Percentiles rank a stretch among this genome's conserved stretches.
These are phyloP conservation scores for Hyaena hyaena DNA, from an alignment of 2,113 vertebrate species.

Conservation along the genomic window DNA sequence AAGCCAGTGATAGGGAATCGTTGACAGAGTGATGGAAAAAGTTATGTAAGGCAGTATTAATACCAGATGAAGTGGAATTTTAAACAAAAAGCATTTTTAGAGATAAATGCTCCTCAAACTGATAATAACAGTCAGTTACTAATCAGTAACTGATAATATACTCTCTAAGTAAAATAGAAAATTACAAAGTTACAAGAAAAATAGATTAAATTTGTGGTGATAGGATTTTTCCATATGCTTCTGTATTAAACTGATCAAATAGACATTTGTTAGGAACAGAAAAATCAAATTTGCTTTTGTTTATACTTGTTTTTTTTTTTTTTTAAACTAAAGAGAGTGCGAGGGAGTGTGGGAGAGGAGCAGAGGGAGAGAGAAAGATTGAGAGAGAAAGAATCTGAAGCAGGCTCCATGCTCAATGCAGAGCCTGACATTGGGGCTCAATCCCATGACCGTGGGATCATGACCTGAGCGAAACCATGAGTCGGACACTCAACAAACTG, in stretches of 20 bases:
- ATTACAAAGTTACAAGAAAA: slow-evolving; percentile 32
- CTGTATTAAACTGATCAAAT: slow-evolving; percentile 20
- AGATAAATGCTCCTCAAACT: not conserved
- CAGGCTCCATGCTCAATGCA: too few species aligned
- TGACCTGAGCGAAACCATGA: too few species aligned
- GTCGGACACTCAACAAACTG: too few species aligned
- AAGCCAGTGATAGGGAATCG: not conserved
- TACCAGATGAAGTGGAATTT: slow-evolving; percentile 1
- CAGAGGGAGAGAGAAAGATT: too few species aligned
- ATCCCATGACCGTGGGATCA: too few species aligned
- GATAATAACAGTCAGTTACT: not conserved
- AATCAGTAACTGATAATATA: not conserved
- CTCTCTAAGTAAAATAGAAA: slow-evolving; percentile 11
- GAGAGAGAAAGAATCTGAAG: too few species aligned
- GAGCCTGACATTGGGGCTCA: too few species aligned
- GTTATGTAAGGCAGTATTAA: slow-evolving; percentile 4
- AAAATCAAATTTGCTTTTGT: not conserved
- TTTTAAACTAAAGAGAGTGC: too few species aligned
- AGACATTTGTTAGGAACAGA: not conserved
- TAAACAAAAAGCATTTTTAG: slow-evolving; percentile 10
- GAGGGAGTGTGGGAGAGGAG: too few species aligned
- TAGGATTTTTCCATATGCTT: not conserved
- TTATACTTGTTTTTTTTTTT: too few species aligned
- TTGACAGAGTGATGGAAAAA: not conserved
- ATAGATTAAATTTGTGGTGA: not conserved